Percentiles rank a stretch among this genome's conserved stretches.
Conservation (phyloP, 2,113 vertebrate species). For the Natator depressus region DNA sequence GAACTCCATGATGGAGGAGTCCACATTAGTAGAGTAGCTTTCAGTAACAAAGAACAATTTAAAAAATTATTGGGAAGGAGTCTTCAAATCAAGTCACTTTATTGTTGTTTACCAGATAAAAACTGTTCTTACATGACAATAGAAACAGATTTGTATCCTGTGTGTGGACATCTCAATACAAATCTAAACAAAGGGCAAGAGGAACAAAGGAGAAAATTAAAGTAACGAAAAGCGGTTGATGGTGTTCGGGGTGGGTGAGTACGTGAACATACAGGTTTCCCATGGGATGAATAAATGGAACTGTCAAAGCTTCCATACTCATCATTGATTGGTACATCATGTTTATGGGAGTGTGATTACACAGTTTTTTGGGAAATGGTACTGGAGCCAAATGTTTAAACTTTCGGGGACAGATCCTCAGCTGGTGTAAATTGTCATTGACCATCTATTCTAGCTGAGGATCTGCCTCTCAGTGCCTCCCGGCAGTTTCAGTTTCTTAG, state of each 20-base stretch:
- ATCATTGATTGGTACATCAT: not conserved
- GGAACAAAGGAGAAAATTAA: not conserved
- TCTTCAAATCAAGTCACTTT: not conserved
- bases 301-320: not conserved
- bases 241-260: accelerated
- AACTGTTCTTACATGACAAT: not conserved
- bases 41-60: not conserved
- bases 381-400: not conserved
- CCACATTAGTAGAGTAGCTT: not conserved
- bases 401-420: not conserved
- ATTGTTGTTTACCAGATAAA: not conserved
- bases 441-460: not conserved
- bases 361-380: not conserved
- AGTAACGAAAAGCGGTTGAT: not conserved
- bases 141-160: not conserved
- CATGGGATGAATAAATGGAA: not conserved
- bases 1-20: not conserved
- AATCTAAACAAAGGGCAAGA: not conserved
- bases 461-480: not conserved
- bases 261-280: not conserved
- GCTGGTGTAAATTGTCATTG: not conserved
- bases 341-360: not conserved
- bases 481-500: not conserved
- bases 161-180: not conserved
- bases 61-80: not conserved